phyloP scores from a whole-genome alignment of 2,888 invertebrate species.

The Rhimphoctona megacephalus region DNA sequence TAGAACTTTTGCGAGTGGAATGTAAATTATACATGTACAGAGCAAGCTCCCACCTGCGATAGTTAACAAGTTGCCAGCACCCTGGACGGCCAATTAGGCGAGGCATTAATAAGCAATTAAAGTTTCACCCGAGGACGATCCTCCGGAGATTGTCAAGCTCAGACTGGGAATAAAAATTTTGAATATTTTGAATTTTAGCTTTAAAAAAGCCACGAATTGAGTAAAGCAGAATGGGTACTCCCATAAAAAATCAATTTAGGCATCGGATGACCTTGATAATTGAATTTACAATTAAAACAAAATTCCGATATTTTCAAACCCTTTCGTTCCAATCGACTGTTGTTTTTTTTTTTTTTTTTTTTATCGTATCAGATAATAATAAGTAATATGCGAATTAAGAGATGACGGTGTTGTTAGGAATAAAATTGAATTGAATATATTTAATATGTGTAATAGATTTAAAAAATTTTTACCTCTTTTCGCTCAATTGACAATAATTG shows the following conservation, averaged over 20 bases:
- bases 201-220: neutral
- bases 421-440: too few species aligned
- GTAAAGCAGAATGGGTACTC: neutral
- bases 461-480: too few species aligned
- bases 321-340: too few species aligned
- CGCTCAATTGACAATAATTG: too few species aligned
- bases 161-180: neutral
- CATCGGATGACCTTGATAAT: neutral
- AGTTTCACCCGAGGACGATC: constrained; percentile 67
- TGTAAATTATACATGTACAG: constrained; percentile 6
- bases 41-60: constrained; percentile 43
- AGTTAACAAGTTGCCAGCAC: constrained; percentile 70
- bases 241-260: neutral
- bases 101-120: constrained; percentile 75
- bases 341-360: too few species aligned
- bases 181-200: neutral
- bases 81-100: constrained; percentile 70
- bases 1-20: constrained; percentile 1
- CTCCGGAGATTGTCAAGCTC: neutral
- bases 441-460: too few species aligned
- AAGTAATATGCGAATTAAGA: neutral
- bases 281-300: neutral
- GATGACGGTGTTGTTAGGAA: too few species aligned
- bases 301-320: too few species aligned
- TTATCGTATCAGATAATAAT: neutral